phyloP scores from a whole-genome alignment of 2,888 invertebrate genomes.

The Lasioglossum calceatum region DNA sequence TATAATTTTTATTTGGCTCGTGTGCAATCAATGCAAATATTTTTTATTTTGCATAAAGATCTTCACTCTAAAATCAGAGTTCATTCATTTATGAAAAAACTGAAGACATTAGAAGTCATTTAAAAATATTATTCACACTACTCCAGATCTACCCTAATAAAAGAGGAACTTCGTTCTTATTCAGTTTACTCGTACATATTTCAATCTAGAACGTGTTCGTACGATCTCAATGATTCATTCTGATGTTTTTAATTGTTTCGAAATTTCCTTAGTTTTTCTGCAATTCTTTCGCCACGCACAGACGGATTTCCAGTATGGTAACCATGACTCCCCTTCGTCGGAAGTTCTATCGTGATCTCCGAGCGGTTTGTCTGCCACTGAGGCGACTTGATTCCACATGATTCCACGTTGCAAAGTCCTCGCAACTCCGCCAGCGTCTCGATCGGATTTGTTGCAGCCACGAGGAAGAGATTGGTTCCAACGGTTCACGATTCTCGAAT shows the following conservation, averaged over 20 bases:
- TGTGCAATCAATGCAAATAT: no score
- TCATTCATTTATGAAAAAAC: no score
- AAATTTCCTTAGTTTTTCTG: neutral
- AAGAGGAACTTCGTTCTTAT: no score
- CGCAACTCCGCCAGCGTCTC: neutral
- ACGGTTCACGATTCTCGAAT: neutral
- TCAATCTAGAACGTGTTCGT: no score
- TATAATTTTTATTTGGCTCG: no score
- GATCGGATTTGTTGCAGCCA: neutral
- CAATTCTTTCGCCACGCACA: neutral
- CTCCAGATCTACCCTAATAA: no score
- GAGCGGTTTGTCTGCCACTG: neutral
- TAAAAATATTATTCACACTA: no score
- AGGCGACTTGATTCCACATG: conserved; percentile 8
- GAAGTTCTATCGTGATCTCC: neutral
- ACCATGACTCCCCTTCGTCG: neutral
- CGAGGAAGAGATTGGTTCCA: neutral
- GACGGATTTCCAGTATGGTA: neutral
- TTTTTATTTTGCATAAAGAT: no score
- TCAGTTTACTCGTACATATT: no score
- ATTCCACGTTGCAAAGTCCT: neutral
- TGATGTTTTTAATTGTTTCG: neutral
- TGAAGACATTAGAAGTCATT: no score
- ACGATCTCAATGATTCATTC: no score
- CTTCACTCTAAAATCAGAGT: no score